Percentiles rank a stretch among this genome's conserved stretches.
Conservation (phyloP, 2,113 vertebrate genomes). For the Synchiropus splendidus region DNA sequence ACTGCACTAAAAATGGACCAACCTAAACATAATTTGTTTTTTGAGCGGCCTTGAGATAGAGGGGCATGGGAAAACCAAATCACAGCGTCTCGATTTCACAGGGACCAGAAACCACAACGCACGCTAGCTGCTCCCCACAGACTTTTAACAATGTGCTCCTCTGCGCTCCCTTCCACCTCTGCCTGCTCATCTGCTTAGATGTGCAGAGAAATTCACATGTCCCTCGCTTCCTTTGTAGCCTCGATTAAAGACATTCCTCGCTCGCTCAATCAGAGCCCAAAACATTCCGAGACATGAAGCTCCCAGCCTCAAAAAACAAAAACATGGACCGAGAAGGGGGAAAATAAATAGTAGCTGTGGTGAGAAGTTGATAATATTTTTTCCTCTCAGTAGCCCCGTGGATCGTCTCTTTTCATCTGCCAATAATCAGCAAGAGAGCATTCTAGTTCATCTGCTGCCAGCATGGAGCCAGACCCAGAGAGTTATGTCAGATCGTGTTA, state of each 20-base stretch:
- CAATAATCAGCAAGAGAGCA: slow-evolving; percentile 52
- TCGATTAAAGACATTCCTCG: slow-evolving; percentile 67
- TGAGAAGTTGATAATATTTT: slow-evolving; percentile 61
- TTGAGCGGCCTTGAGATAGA: slow-evolving; percentile 43
- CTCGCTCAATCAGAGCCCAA: slow-evolving; percentile 59
- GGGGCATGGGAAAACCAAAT: slow-evolving; percentile 58
- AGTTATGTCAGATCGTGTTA: no score
- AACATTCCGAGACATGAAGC: slow-evolving; percentile 58
- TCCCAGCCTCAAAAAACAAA: slow-evolving; percentile 62
- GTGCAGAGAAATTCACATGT: slow-evolving; percentile 53
- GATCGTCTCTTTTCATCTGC: slow-evolving; percentile 64
- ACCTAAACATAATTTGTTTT: slow-evolving; percentile 50
- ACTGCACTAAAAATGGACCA: slow-evolving; percentile 31
- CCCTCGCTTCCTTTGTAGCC: slow-evolving; percentile 56
- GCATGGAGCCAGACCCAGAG: slow-evolving; percentile 8
- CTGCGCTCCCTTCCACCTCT: slow-evolving; percentile 14
- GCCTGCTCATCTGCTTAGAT: slow-evolving; percentile 51
- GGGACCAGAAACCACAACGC: slow-evolving; percentile 55
- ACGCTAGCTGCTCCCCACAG: slow-evolving; percentile 58
- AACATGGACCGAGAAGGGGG: slow-evolving; percentile 35
- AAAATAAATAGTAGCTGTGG: slow-evolving; percentile 62
- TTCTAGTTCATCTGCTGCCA: slow-evolving; percentile 61
- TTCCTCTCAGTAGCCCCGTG: slow-evolving; percentile 34
- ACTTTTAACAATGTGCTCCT: slow-evolving; percentile 63
- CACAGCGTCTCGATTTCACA: slow-evolving; percentile 59